Evolutionary conservation across 2,888 invertebrate species (phyloP), one percentile per base, ranked within the genome.

Genomic region (Polylopha cassiicola): DNA sequence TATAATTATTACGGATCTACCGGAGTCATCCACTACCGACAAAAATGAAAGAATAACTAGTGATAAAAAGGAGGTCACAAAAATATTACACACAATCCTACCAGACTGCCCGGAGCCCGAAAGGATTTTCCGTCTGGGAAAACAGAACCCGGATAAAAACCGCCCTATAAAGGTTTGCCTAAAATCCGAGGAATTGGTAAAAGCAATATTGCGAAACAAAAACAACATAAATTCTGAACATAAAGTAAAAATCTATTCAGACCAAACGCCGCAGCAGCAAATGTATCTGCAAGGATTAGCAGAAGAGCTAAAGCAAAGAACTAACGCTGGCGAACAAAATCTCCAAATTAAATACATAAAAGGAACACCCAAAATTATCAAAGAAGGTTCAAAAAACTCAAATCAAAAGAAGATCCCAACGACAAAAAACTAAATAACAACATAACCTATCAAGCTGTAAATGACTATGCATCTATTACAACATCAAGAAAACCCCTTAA

Each of bases 381-480:
- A 11, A 1, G 14, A 22, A 2, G 5, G 13, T 2, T 17, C 41
- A 39, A 39, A 39, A 39, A 39, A 39, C 26, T 32, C 21, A 37
- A 26, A 37, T 27, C 26, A 11, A 10, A 11, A 15, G 14, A 28
- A n/a, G 27, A 27, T 13, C n/a, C 16, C 1, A 16, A n/a, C n/a
- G n/a, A n/a, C n/a, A n/a, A n/a, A n/a, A n/a, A n/a, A n/a, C n/a
- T n/a, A n/a, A n/a, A n/a, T n/a, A n/a, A 10, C 6, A 7, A 14
- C n/a, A 20, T 20, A 5, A n/a, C 20, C 20, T 20, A 20, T n/a
- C 20, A 20, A n/a, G 20, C 6, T n/a, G 20, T 20, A 20, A 20
- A 20, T n/a, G 6, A 20, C n/a, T 20, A 20, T 20, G 6, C 20
- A 20, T n/a, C n/a, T 20, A 20, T 20, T n/a, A n/a, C n/a, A n/a